Evolutionary conservation across 2,113 vertebrate genomes (phyloP).

Genomic region (Hoplias malabaricus): DNA sequence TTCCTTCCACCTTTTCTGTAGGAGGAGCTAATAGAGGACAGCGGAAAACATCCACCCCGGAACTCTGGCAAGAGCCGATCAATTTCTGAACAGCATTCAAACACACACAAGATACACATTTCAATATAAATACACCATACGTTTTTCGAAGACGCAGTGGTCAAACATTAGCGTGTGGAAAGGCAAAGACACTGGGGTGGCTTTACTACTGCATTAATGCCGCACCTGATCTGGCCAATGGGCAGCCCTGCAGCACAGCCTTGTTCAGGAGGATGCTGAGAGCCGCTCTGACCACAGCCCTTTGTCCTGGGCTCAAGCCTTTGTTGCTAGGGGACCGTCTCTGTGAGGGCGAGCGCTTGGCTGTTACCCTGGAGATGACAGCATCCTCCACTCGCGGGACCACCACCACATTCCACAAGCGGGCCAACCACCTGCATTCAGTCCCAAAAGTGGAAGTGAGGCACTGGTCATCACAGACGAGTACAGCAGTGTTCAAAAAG

Average conservation of each 20-base stretch:
- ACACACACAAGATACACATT: neutral
- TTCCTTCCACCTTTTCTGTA: constrained; percentile 75
- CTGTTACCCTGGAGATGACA: constrained; percentile 85
- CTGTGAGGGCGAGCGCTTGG: constrained; percentile 71
- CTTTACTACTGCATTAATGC: neutral
- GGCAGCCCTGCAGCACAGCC: constrained; percentile 87
- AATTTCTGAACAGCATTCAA: constrained; percentile 74
- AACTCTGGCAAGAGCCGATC: constrained; percentile 85
- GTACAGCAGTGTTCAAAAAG: constrained; percentile 16
- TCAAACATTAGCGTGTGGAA: neutral
- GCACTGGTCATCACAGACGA: constrained; percentile 58
- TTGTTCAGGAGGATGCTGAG: constrained; percentile 95
- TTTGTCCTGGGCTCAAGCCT: constrained; percentile 84
- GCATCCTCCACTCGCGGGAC: constrained; percentile 90
- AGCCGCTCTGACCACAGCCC: constrained; percentile 90
- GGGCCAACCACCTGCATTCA: constrained; percentile 85
- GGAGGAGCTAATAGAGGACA: constrained; percentile 79
- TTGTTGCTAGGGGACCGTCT: constrained; percentile 71
- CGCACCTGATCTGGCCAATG: constrained; percentile 84
- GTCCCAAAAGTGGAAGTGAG: constrained; percentile 57
- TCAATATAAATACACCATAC: neutral
- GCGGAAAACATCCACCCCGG: constrained; percentile 82
- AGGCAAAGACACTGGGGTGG: neutral
- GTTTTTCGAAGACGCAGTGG: neutral
- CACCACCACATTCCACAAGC: constrained; percentile 89